Percentiles rank a stretch among this genome's conserved stretches.
Conservation (phyloP, 2,888 invertebrate species). For the Flexamia atlantica region DNA sequence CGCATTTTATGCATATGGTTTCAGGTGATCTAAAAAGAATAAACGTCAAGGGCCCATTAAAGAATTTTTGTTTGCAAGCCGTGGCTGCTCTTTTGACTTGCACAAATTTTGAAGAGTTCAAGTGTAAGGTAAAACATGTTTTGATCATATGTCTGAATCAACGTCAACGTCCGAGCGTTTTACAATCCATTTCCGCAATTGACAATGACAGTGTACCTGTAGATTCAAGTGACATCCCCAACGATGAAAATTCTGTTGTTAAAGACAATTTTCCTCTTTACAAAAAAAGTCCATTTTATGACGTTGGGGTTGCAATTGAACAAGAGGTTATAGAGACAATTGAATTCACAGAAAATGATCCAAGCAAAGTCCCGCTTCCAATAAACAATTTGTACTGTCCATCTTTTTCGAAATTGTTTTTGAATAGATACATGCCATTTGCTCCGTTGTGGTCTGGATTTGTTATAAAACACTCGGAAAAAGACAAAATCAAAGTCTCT, state of each 20-base stretch:
- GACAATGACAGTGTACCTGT: too few species aligned
- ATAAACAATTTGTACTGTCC: not conserved
- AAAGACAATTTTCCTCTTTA: not conserved
- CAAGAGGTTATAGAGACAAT: not conserved
- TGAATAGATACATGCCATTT: not conserved
- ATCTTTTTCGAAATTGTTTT: not conserved
- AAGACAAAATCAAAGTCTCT: not conserved
- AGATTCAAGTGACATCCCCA: too few species aligned
- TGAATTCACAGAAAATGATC: not conserved
- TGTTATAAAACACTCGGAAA: slow-evolving; percentile 1
- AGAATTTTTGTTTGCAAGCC: not conserved
- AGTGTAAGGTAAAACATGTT: not conserved
- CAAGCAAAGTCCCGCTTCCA: not conserved
- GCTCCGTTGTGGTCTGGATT: not conserved
- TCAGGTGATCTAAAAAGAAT: not conserved
- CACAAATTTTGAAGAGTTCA: not conserved
- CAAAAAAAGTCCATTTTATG: slow-evolving; percentile 4
- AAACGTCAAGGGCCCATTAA: not conserved
- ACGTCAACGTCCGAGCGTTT: not conserved
- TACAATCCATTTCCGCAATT: not conserved
- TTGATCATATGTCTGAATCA: not conserved
- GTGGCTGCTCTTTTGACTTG: not conserved
- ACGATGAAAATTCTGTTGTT: not conserved
- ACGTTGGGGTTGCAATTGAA: not conserved
- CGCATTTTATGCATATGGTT: slow-evolving; percentile 13